phyloP scores from a whole-genome alignment of 2,888 invertebrate species.

The Amblyjoppa proteus region DNA sequence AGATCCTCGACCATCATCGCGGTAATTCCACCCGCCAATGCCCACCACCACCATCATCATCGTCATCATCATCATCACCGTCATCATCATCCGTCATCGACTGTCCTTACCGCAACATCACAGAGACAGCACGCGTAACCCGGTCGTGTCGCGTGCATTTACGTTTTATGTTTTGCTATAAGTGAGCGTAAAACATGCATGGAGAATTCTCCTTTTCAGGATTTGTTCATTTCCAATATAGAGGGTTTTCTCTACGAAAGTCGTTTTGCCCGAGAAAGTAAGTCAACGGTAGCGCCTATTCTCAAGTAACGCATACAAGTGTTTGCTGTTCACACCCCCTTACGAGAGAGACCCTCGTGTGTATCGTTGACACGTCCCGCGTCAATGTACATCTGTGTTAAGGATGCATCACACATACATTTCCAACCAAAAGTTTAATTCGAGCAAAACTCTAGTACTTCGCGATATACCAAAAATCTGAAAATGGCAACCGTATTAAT shows the following conservation, averaged over 20 bases:
- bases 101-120: conserved; percentile 61
- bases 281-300: background rate
- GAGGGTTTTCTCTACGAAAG: background rate
- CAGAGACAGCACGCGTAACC: conserved; percentile 54
- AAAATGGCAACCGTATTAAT: too few relatives aligned
- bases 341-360: background rate
- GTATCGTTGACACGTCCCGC: background rate
- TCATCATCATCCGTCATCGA: conserved; percentile 59
- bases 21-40: conserved; percentile 62
- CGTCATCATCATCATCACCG: conserved; percentile 56
- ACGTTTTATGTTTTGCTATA: conserved; percentile 53
- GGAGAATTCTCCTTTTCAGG: conserved; percentile 31
- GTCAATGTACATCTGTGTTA: conserved; percentile 16
- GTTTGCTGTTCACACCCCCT: background rate
- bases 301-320: background rate
- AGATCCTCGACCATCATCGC: conserved; percentile 65
- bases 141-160: conserved; percentile 65
- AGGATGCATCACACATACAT: too few relatives aligned
- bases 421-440: too few relatives aligned
- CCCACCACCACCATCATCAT: conserved; percentile 67
- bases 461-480: too few relatives aligned
- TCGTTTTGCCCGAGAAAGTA: conserved; percentile 31
- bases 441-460: too few relatives aligned
- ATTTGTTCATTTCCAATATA: conserved; percentile 17
- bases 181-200: conserved; percentile 67